Conservation (phyloP, 2,113 vertebrate species). For the Crotalus tigris region DNA sequence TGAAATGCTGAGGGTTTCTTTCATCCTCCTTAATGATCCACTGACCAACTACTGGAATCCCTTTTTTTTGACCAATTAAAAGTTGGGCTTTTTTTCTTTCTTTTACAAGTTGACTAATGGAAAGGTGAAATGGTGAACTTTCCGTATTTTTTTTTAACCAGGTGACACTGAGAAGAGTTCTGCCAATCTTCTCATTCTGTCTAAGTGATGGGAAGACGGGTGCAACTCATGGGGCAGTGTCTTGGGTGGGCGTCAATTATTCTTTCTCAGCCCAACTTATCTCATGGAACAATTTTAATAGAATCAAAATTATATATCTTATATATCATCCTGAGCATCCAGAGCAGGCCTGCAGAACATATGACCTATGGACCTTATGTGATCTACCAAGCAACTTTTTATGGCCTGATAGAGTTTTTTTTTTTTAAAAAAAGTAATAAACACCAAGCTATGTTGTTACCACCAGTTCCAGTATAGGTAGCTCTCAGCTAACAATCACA, state of each 20-base stretch:
- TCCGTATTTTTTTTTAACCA: not conserved
- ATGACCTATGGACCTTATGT: not conserved
- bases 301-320: not conserved
- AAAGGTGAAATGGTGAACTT: not conserved
- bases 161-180: not conserved
- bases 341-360: not conserved
- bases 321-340: not conserved
- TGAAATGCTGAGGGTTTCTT: not conserved
- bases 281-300: not conserved
- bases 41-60: not conserved
- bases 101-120: not conserved
- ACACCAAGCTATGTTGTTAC: not conserved
- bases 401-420: not conserved
- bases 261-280: not conserved
- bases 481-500: too few species aligned
- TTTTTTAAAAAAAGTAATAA: too few species aligned
- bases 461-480: not conserved
- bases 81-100: not conserved
- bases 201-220: not conserved
- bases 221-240: not conserved
- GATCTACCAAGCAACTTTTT: not conserved
- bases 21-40: not conserved
- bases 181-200: not conserved
- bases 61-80: not conserved
- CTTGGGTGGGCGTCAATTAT: not conserved